Conservation (phyloP, 2,888 invertebrate species). For the Chalcosyrphus nemorum region DNA sequence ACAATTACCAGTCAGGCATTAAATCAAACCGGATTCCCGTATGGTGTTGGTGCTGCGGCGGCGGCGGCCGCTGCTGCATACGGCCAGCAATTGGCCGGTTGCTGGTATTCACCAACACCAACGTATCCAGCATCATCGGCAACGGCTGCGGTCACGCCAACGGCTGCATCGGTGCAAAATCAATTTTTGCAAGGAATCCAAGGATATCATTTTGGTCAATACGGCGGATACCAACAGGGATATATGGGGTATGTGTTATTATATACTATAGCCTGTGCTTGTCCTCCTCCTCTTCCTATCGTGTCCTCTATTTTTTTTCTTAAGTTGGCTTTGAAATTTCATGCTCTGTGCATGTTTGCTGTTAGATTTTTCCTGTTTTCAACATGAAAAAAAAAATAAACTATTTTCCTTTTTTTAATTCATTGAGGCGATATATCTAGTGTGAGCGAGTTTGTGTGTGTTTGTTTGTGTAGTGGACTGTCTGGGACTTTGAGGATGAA, state of each 20-base stretch:
- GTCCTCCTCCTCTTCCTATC: constrained; percentile 6
- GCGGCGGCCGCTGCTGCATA: constrained; percentile 85
- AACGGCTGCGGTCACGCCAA: constrained; percentile 85
- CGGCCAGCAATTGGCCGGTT: constrained; percentile 92
- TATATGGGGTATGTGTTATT: constrained; percentile 91
- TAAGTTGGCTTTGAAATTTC: constrained; percentile 69
- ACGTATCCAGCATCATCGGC: constrained; percentile 85
- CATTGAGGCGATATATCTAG: background rate
- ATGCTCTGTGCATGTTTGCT: constrained; percentile 64
- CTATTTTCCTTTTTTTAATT: constrained; percentile 20
- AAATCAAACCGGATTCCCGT: constrained; percentile 81
- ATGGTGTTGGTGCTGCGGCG: constrained; percentile 84
- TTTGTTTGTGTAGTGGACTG: constrained; percentile 7
- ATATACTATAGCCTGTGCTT: constrained; percentile 11
- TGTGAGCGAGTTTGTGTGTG: background rate
- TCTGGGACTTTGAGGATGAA: constrained; percentile 46
- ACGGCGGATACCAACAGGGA: constrained; percentile 94
- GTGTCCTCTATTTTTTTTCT: constrained; percentile 24
- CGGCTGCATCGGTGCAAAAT: constrained; percentile 89
- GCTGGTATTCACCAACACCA: constrained; percentile 94
- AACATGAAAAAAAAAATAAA: constrained; percentile 45
- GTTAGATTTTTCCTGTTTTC: constrained; percentile 70
- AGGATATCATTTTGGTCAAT: constrained; percentile 93
- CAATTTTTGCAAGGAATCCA: constrained; percentile 95
- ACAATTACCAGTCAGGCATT: constrained; percentile 85